Evolutionary conservation across 2,888 invertebrate species (phyloP), one percentile per base, ranked within the genome.

Genomic region (Rotaria magnacalcarata): DNA sequence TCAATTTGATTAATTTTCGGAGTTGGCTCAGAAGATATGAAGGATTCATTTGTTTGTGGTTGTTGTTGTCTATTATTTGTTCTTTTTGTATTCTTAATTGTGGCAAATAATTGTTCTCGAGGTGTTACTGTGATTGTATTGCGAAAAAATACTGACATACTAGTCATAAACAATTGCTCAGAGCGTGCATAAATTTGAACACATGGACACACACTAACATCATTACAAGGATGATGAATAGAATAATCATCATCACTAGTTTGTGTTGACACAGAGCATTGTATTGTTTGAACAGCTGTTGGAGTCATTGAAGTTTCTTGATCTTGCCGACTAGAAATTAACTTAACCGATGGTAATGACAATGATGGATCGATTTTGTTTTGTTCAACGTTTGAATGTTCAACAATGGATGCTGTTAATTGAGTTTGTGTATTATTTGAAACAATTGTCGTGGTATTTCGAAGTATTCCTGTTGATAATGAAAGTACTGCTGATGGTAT

Each of bases 181-280:
- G 80, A 47, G 21, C 47, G 43, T 14, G 47, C n/a, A 80, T 80
- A 80, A 2, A 80, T 80, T 24, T 80, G 80, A 80, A 80, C 80
- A 80, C 80, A 80, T 47, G 80, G 80, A 80, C 80, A 80, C n/a
- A 47, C 6, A 47, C 47, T 80, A 47, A 80, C 80, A 80, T 80
- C 47, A 47, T 21, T 43, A 80, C 80, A 80, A 5, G 34, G 67
- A 67, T 67, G 67, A 67, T 67, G 67, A 67, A 19, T 27, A 7
- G 67, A 34, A 34, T 41, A 34, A 34, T 34, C 16, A 67, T 67
- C 67, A 19, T 67, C 67, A 41, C 34, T 14, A 34, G 67, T 67
- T 67, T 67, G 67, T 34, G 67, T 67, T 19, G 67, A 27, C 19
- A 67, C 27, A 11, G 67, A 67, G 47, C 47, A 80, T 43, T 10